These are phyloP conservation scores for Drosophila kepulauana DNA, from an alignment of 1,140 invertebrate species.

Conservation along the genomic window DNA sequence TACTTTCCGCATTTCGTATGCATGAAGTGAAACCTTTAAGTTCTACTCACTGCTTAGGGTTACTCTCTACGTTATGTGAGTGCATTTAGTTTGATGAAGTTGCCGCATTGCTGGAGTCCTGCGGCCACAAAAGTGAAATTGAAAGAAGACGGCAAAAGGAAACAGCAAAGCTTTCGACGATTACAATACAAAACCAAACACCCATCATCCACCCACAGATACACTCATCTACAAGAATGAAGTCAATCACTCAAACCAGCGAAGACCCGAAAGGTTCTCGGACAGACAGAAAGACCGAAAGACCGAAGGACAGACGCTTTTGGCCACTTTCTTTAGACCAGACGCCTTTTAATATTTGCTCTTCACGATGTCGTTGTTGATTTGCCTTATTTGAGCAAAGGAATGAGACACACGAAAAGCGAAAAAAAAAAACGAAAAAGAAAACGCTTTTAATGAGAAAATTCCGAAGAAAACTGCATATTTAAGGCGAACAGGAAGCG, in stretches of 20 bases:
- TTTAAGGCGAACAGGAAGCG: slow-evolving; percentile 72
- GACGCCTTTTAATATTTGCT: slow-evolving; percentile 80
- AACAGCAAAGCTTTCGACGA: slow-evolving; percentile 15
- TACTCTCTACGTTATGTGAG: slow-evolving; percentile 26
- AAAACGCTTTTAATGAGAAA: slow-evolving; percentile 75
- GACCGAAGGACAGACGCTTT: slow-evolving; percentile 23
- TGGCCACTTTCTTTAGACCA: slow-evolving; percentile 59
- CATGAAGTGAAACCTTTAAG: slow-evolving; percentile 77
- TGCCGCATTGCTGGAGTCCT: slow-evolving; percentile 34
- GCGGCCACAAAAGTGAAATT: slow-evolving; percentile 61
- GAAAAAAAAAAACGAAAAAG: slow-evolving; percentile 43
- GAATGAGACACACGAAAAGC: slow-evolving; percentile 17
- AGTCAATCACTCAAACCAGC: slow-evolving; percentile 77
- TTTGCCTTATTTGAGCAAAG: slow-evolving; percentile 60
- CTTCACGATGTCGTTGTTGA: slow-evolving; percentile 50
- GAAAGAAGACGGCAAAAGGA: slow-evolving; percentile 22
- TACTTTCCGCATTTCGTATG: slow-evolving; percentile 58
- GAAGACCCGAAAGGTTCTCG: slow-evolving; percentile 37
- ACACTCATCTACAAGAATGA: slow-evolving; percentile 31
- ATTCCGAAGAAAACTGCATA: slow-evolving; percentile 82
- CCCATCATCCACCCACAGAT: not conserved
- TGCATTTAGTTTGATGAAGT: slow-evolving; percentile 75
- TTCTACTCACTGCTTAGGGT: slow-evolving; percentile 42
- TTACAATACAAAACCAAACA: slow-evolving; percentile 23
- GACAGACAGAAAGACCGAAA: not conserved